Percentiles rank a stretch among this genome's conserved stretches.
phyloP scores from a whole-genome alignment of 2,797 vertebrate species.

The Epinephelus coioides region DNA sequence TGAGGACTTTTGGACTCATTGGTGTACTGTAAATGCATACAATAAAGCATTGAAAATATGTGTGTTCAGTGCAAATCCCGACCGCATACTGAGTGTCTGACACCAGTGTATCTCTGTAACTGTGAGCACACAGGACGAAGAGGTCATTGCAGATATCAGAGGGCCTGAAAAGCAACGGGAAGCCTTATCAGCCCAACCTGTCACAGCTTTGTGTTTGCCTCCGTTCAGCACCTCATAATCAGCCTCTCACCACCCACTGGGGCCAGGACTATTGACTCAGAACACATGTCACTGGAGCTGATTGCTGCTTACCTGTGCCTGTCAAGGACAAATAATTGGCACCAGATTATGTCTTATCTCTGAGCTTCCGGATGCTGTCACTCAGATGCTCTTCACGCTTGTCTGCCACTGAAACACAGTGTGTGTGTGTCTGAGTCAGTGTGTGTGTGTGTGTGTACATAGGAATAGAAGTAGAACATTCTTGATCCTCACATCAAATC shows the following conservation, averaged over 20 bases:
- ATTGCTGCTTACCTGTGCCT: conserved; percentile 81
- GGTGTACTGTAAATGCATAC: neutral
- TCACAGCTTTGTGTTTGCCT: conserved; percentile 58
- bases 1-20: neutral
- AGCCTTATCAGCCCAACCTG: conserved; percentile 66
- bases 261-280: conserved; percentile 75
- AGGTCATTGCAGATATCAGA: conserved; percentile 70
- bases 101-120: conserved; percentile 17
- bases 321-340: conserved; percentile 84
- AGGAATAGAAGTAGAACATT: conserved; percentile 58
- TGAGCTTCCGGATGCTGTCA: conserved; percentile 80
- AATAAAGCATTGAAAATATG: neutral
- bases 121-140: conserved; percentile 28
- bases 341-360: conserved; percentile 85
- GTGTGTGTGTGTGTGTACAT: conserved; percentile 12
- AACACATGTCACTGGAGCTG: conserved; percentile 78
- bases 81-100: conserved; percentile 32
- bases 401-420: conserved; percentile 62
- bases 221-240: conserved; percentile 72
- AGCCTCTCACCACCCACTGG: conserved; percentile 64
- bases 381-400: conserved; percentile 76
- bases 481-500: conserved; percentile 75
- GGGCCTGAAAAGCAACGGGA: conserved; percentile 28
- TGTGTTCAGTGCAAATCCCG: conserved; percentile 11
- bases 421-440: conserved; percentile 24